Evolutionary conservation across 2,113 vertebrate genomes (phyloP).

Genomic region (Festucalex cinctus): DNA sequence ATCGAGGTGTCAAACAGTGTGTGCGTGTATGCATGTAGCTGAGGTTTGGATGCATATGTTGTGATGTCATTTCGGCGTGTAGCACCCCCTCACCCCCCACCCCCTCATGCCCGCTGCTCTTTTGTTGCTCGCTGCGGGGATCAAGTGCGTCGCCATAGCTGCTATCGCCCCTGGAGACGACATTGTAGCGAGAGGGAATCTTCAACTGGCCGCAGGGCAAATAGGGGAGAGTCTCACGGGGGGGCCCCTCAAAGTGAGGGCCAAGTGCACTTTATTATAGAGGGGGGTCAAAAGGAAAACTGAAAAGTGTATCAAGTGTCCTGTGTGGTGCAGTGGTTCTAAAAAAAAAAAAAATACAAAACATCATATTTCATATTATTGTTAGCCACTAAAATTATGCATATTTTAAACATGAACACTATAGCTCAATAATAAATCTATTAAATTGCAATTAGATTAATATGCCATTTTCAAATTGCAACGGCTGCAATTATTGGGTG

Average conservation of each 20-base stretch:
- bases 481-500: too few relatives aligned
- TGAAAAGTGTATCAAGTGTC: conserved; percentile 26
- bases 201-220: conserved; percentile 34
- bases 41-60: background rate
- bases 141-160: conserved; percentile 58
- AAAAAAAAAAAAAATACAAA: too few relatives aligned
- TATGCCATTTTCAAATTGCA: too few relatives aligned
- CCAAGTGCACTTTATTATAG: conserved; percentile 35
- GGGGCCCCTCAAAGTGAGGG: conserved; percentile 23
- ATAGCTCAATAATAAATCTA: too few relatives aligned
- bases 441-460: too few relatives aligned
- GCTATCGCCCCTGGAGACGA: conserved; percentile 45
- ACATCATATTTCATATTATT: too few relatives aligned
- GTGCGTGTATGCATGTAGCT: background rate
- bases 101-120: conserved; percentile 27
- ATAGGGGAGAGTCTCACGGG: conserved; percentile 33
- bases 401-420: too few relatives aligned
- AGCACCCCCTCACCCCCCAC: background rate
- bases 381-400: too few relatives aligned
- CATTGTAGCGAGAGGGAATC: conserved; percentile 48
- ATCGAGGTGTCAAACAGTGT: conserved; percentile 46
- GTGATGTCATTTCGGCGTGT: background rate
- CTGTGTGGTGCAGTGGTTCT: too few relatives aligned
- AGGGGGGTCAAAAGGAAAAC: conserved; percentile 27
- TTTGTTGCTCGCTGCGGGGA: conserved; percentile 43